Conservation (phyloP, 2,888 invertebrate genomes). For the Agonum fuliginosum region DNA sequence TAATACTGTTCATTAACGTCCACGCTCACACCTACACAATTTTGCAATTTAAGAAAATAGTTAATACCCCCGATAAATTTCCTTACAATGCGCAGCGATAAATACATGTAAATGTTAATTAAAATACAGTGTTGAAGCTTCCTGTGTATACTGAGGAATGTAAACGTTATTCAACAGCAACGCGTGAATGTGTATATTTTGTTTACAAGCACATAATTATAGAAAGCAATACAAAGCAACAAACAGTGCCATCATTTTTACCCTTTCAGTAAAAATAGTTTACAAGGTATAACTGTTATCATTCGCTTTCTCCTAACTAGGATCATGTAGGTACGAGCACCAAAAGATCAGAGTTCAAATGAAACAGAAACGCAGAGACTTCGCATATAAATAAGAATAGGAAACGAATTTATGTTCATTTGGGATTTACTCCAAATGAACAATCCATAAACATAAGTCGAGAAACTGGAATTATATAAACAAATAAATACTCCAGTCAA, state of each 20-base stretch:
- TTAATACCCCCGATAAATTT: not conserved
- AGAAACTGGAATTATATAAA: too few relatives aligned
- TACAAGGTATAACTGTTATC: conserved; percentile 49
- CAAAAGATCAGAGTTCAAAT: conserved; percentile 50
- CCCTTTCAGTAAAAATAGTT: conserved; percentile 29
- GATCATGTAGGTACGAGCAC: conserved; percentile 26
- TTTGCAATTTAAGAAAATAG: not conserved
- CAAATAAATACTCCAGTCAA: too few relatives aligned
- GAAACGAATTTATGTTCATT: too few relatives aligned
- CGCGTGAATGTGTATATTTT: not conserved
- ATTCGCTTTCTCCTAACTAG: conserved; percentile 45
- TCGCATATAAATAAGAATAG: not conserved
- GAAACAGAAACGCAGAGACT: conserved; percentile 21
- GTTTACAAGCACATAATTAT: conserved; percentile 19
- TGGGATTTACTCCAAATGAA: too few relatives aligned
- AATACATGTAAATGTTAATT: not conserved
- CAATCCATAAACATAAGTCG: too few relatives aligned
- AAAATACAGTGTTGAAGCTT: conserved; percentile 1
- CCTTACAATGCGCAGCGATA: not conserved
- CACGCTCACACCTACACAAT: not conserved
- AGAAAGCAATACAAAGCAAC: conserved; percentile 11
- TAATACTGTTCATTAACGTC: too few relatives aligned
- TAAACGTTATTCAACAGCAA: not conserved
- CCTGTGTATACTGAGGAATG: conserved; percentile 1
- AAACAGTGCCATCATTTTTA: conserved; percentile 39